Evolutionary conservation across 2,888 invertebrate species (phyloP).

Genomic region (Ganaspis brasiliensis): DNA sequence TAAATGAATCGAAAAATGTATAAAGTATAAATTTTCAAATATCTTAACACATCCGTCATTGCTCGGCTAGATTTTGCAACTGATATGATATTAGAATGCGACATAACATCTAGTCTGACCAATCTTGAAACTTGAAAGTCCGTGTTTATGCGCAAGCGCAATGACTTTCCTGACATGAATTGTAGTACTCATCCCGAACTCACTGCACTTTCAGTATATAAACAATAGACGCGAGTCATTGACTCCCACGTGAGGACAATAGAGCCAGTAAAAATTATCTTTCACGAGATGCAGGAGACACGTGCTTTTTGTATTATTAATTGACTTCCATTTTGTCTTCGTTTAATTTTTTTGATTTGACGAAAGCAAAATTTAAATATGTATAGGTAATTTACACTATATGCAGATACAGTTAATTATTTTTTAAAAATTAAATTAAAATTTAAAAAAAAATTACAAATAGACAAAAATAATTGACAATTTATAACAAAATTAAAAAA

Average conservation of each 20-base stretch:
- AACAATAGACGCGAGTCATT: constrained; percentile 28
- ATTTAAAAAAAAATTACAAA: too few species aligned
- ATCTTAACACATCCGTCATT: constrained; percentile 52
- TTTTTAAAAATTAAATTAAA: too few species aligned
- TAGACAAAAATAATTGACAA: too few species aligned
- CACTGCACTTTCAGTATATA: constrained; percentile 15
- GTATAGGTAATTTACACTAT: too few species aligned
- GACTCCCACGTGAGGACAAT: constrained; percentile 29
- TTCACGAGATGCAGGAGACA: constrained; percentile 4
- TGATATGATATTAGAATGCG: constrained; percentile 62
- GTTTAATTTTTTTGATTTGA: too few species aligned
- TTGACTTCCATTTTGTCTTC: too few species aligned
- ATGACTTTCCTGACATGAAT: constrained; percentile 19
- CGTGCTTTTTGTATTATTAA: not conserved
- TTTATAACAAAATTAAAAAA: too few species aligned
- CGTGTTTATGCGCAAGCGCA: constrained; percentile 55
- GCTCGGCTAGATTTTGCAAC: constrained; percentile 59
- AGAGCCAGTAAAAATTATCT: not conserved
- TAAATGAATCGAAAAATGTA: not conserved
- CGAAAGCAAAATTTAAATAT: too few species aligned
- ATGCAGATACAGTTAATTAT: too few species aligned
- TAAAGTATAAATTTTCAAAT: not conserved
- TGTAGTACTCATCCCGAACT: constrained; percentile 16
- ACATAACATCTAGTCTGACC: constrained; percentile 56
- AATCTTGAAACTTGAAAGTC: constrained; percentile 54